Conservation (phyloP, 2,888 invertebrate genomes). For the Cryptophagus acutangulus region DNA sequence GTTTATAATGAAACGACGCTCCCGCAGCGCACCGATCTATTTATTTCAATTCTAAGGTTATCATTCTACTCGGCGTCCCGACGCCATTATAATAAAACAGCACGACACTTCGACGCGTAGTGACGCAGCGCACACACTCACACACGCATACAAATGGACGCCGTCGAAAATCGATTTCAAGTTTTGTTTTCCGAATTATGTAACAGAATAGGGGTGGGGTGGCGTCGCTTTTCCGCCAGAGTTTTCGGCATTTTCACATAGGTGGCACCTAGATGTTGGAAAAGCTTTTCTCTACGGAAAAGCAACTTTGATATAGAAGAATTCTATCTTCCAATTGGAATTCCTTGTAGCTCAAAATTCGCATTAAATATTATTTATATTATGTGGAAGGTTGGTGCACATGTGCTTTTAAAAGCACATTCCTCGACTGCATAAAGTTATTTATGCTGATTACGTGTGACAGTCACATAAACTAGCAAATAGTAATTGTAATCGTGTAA, state of each 20-base stretch:
- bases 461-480: conserved; percentile 4
- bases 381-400: no score
- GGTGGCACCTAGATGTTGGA: conserved; percentile 36
- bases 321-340: no score
- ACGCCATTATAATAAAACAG: conserved; percentile 29
- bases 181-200: conserved; percentile 22
- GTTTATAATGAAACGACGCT: no score
- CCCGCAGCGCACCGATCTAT: no score
- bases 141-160: conserved; percentile 32
- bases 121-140: conserved; percentile 31
- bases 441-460: conserved; percentile 7
- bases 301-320: no score
- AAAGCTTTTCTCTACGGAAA: no score
- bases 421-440: conserved; percentile 5
- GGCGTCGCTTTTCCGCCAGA: conserved; percentile 22
- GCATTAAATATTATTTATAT: no score
- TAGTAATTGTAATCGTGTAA: conserved; percentile 7
- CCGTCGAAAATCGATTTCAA: conserved; percentile 33
- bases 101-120: conserved; percentile 28
- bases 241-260: conserved; percentile 31
- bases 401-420: no score
- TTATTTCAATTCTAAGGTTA: no score
- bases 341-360: no score
- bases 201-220: conserved; percentile 14
- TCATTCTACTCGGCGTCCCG: no score